A percentile compares a stretch with the other conserved stretches of the same genome.
phyloP scores from a whole-genome alignment of 2,113 vertebrate genomes.

The Pontoporia blainvillei region DNA sequence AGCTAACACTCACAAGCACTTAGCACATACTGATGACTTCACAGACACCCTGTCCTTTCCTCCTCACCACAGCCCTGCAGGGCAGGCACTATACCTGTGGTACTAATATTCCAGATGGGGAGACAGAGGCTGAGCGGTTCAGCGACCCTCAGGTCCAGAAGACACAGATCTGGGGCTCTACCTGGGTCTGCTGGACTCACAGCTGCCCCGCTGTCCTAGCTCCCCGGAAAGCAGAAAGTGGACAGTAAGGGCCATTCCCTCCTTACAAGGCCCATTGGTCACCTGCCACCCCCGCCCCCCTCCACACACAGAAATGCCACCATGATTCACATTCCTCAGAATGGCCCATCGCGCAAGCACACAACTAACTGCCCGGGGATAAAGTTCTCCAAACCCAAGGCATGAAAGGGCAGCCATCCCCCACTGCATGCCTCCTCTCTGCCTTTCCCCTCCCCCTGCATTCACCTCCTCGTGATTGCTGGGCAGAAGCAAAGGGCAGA shows the following conservation, averaged over 20 bases:
- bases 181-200: background rate
- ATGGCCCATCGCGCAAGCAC: rapidly evolving
- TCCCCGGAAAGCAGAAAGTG: background rate
- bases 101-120: background rate
- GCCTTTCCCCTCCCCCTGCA: background rate
- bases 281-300: no score
- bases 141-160: background rate
- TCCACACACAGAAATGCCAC: background rate
- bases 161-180: background rate
- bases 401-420: rapidly evolving
- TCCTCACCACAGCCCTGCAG: background rate
- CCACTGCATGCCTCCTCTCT: rapidly evolving
- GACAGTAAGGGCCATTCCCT: background rate
- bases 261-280: background rate
- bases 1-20: background rate
- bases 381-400: background rate
- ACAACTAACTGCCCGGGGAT: no score
- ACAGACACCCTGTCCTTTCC: background rate
- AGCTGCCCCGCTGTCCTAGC: background rate
- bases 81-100: rapidly evolving
- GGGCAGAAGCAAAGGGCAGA: background rate
- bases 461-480: background rate
- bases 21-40: rapidly evolving
- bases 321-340: background rate
- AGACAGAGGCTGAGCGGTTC: background rate